Conservation (phyloP, 2,797 vertebrate genomes). For the Onychomys leucogaster region DNA sequence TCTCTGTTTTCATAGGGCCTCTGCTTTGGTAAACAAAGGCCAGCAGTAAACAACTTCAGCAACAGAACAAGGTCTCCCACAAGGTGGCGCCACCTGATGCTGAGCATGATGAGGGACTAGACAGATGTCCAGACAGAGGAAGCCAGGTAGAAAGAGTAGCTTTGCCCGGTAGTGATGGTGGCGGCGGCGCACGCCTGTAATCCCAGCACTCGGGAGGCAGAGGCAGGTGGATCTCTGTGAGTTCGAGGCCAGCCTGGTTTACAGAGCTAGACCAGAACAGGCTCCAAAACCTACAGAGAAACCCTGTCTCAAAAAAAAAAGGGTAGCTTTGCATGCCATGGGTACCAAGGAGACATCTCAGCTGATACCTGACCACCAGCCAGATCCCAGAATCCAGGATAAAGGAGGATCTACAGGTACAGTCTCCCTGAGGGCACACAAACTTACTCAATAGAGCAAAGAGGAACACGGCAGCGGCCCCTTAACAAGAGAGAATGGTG, state of each 20-base stretch:
- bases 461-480: not conserved
- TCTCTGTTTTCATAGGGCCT: not conserved
- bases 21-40: not conserved
- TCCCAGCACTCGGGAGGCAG: too few relatives aligned
- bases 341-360: not conserved
- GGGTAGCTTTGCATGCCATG: not conserved
- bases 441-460: fast-evolving
- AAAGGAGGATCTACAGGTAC: not conserved
- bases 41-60: not conserved
- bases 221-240: too few relatives aligned
- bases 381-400: too few relatives aligned
- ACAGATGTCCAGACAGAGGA: not conserved
- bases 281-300: too few relatives aligned
- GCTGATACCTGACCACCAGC: not conserved
- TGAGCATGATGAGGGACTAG: not conserved
- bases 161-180: too few relatives aligned
- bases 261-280: too few relatives aligned
- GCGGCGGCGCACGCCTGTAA: too few relatives aligned
- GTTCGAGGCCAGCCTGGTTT: too few relatives aligned
- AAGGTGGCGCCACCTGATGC: fast-evolving
- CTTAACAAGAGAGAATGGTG: not conserved
- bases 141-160: fast-evolving
- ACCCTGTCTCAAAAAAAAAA: too few relatives aligned
- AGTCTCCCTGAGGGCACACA: too few relatives aligned
- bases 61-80: not conserved